These are phyloP conservation scores for Formica selysi DNA, from an alignment of 1,140 invertebrate genomes.

Conservation along the genomic window DNA sequence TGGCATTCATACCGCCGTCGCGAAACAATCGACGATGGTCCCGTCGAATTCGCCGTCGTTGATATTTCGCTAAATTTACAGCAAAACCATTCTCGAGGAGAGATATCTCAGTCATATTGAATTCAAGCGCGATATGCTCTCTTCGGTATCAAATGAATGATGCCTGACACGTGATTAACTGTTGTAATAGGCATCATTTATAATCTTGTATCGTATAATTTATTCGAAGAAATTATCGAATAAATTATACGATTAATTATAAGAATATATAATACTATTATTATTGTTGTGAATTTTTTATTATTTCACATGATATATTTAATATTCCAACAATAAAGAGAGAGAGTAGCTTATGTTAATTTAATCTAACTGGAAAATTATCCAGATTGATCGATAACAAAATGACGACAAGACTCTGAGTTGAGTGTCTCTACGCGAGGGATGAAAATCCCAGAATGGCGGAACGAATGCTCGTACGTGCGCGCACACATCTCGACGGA, in stretches of 20 bases:
- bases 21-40: slow-evolving; percentile 38
- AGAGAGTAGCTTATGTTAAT: not conserved
- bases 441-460: slow-evolving; percentile 49
- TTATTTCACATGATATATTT: no score
- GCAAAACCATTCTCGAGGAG: slow-evolving; percentile 17
- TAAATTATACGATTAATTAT: not conserved
- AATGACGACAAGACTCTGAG: not conserved
- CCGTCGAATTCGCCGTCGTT: slow-evolving; percentile 10
- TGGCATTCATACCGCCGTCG: not conserved
- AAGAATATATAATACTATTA: not conserved
- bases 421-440: slow-evolving; percentile 17
- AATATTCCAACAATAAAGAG: no score
- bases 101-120: not conserved
- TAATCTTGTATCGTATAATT: no score
- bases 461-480: slow-evolving; percentile 57
- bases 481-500: slow-evolving; percentile 65
- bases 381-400: not conserved
- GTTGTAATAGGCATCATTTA: not conserved
- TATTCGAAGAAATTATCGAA: not conserved
- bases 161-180: not conserved
- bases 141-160: not conserved
- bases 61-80: slow-evolving; percentile 56
- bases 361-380: not conserved
- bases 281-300: not conserved
- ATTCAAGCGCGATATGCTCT: not conserved